phyloP scores from a whole-genome alignment of 2,797 vertebrate species.

The Chromis chromis region DNA sequence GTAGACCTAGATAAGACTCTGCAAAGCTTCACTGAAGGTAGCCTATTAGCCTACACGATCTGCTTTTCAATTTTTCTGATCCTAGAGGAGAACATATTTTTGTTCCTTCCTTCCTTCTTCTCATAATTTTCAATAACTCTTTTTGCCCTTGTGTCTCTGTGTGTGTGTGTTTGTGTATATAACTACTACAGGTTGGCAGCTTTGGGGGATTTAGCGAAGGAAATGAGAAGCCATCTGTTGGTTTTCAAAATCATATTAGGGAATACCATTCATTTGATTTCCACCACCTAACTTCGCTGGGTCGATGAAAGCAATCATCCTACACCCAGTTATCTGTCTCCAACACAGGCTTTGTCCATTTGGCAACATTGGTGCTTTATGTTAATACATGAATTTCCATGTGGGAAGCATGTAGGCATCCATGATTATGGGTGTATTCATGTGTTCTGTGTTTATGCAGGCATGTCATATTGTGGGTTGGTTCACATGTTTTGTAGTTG shows the following conservation, averaged over 20 bases:
- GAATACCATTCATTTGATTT: conserved; percentile 4
- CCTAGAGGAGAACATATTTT: conserved; percentile 33
- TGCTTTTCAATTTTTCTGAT: conserved; percentile 15
- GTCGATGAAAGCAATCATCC: neutral
- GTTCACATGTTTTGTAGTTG: conserved; percentile 45
- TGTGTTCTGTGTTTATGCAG: conserved; percentile 46
- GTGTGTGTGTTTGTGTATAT: conserved; percentile 4
- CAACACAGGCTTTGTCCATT: conserved; percentile 20
- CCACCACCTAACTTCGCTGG: neutral
- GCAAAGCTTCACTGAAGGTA: conserved; percentile 40
- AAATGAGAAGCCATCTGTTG: conserved; percentile 27
- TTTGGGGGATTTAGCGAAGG: conserved; percentile 17
- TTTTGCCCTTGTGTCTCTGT: conserved; percentile 5
- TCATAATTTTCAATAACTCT: neutral
- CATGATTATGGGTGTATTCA: conserved; percentile 33
- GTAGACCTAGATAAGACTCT: conserved; percentile 47
- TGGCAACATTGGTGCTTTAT: conserved; percentile 15
- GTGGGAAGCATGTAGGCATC: conserved; percentile 45
- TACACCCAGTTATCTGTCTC: conserved; percentile 5
- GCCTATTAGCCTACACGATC: conserved; percentile 17
- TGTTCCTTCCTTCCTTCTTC: neutral
- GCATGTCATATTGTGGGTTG: conserved; percentile 56
- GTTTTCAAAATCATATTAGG: neutral
- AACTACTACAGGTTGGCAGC: neutral
- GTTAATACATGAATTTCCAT: conserved; percentile 29